Conservation (phyloP, 2,113 vertebrate species). For the Pyrgilauda ruficollis region DNA sequence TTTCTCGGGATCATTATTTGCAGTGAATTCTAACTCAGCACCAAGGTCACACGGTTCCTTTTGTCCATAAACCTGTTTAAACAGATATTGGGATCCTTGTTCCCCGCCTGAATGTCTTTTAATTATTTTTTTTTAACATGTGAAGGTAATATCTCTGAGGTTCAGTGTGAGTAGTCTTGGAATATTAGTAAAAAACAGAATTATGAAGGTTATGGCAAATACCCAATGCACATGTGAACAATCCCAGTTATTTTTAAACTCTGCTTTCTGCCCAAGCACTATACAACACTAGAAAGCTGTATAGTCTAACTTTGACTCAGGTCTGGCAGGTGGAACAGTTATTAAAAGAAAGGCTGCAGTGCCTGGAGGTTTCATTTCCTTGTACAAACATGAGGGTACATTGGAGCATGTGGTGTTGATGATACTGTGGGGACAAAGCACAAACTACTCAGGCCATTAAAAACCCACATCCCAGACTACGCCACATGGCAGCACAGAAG, state of each 20-base stretch:
- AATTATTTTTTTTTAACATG: neutral
- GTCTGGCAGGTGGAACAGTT: slow-evolving; percentile 56
- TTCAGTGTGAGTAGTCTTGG: neutral
- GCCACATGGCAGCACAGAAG: slow-evolving; percentile 57
- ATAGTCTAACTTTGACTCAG: neutral
- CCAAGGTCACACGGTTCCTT: neutral
- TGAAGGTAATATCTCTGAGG: neutral
- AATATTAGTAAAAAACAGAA: neutral
- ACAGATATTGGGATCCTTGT: neutral
- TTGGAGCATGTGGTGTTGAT: slow-evolving; percentile 57
- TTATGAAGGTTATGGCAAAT: neutral
- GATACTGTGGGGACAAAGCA: slow-evolving; percentile 55
- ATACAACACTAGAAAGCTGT: slow-evolving; percentile 7
- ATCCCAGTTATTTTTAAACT: neutral
- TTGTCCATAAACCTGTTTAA: neutral
- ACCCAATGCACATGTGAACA: neutral
- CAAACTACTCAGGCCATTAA: slow-evolving; percentile 53
- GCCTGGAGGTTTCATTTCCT: slow-evolving; percentile 41
- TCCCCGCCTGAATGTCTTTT: neutral
- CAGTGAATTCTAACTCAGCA: neutral
- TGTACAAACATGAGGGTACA: slow-evolving; percentile 53
- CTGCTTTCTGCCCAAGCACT: neutral
- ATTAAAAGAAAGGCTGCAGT: slow-evolving; percentile 46
- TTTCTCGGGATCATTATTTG: neutral
- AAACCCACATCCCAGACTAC: slow-evolving; percentile 66